phyloP scores from a whole-genome alignment of 2,113 vertebrate genomes.

The Malurus elegans region DNA sequence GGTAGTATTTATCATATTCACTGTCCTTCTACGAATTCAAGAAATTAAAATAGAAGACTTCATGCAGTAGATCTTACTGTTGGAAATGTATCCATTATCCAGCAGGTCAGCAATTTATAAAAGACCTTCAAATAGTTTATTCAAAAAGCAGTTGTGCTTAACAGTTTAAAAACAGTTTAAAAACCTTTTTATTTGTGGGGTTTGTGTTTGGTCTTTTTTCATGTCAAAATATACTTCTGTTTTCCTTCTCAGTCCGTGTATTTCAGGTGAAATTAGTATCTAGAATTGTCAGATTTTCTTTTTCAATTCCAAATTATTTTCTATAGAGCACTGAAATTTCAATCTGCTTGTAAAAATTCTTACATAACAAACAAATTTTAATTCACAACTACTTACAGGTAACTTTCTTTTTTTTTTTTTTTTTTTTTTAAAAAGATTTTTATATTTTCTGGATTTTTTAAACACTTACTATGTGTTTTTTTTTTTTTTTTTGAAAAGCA shows the following conservation, averaged over 20 bases:
- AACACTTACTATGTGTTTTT: no score
- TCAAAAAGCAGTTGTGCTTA: background rate
- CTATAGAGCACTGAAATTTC: background rate
- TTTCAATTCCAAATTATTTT: background rate
- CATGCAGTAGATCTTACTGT: background rate
- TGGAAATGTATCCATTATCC: background rate
- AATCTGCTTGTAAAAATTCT: background rate
- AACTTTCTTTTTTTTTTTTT: background rate
- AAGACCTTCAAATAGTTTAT: background rate
- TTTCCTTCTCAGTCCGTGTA: background rate
- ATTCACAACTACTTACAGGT: background rate
- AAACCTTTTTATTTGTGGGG: background rate
- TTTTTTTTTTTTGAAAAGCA: background rate
- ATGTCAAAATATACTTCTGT: background rate
- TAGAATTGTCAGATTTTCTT: background rate
- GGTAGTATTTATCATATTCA: background rate
- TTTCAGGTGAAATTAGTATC: background rate
- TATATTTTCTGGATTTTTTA: no score
- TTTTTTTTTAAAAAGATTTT: no score
- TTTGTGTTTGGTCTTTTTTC: background rate
- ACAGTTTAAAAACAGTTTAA: background rate
- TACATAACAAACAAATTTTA: background rate
- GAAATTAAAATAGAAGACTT: background rate
- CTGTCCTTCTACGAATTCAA: background rate
- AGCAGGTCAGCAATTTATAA: background rate